These are phyloP conservation scores for Syngnathus rostellatus DNA, from an alignment of 2,797 vertebrate genomes.

Conservation along the genomic window DNA sequence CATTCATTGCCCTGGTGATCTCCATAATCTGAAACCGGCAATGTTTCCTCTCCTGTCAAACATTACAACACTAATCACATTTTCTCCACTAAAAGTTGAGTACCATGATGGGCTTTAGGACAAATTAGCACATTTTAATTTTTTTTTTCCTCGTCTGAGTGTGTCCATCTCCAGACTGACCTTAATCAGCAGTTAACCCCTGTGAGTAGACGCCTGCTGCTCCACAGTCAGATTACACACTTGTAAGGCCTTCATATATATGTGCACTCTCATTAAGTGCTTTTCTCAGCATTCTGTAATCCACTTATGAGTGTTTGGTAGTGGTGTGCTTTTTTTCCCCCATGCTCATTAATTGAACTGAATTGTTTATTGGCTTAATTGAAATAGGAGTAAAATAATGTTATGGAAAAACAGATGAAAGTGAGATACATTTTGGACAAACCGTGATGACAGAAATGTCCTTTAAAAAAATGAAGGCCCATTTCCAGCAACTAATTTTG, in stretches of 20 bases:
- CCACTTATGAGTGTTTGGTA: slow-evolving; percentile 41
- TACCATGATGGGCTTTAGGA: neutral
- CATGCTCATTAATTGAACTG: neutral
- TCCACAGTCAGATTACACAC: slow-evolving; percentile 56
- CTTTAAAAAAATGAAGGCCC: no score
- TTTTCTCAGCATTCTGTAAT: slow-evolving; percentile 42
- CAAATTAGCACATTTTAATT: neutral
- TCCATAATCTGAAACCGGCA: neutral
- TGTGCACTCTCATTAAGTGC: slow-evolving; percentile 40
- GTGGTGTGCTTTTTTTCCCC: neutral
- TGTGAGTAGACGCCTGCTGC: slow-evolving; percentile 54
- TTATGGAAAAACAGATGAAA: neutral
- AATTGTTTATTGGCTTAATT: neutral
- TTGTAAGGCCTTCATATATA: slow-evolving; percentile 38
- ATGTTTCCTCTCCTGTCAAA: neutral
- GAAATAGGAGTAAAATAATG: neutral
- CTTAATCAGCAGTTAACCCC: slow-evolving; percentile 67
- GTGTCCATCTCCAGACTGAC: slow-evolving; percentile 43
- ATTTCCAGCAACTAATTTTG: neutral
- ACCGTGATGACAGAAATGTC: no score
- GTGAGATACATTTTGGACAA: neutral
- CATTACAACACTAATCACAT: neutral
- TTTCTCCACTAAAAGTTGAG: neutral
- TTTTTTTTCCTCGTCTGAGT: slow-evolving; percentile 10
- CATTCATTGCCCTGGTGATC: slow-evolving; percentile 11